Base-by-base conservation (phyloP, 2,113 vertebrate species). In the Nycticryphes semicollaris region DNA sequence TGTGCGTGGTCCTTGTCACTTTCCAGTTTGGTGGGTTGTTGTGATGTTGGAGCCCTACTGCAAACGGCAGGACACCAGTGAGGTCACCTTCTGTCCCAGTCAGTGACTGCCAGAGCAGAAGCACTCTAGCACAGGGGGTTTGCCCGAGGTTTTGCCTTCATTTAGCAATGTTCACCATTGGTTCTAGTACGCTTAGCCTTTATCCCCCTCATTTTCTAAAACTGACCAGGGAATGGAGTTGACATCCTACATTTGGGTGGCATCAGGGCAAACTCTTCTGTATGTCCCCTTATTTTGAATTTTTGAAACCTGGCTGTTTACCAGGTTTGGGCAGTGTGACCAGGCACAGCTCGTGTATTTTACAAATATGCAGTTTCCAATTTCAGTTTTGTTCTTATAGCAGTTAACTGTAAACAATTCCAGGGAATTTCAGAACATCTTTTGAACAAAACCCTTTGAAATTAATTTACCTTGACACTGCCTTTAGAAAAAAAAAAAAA, bases 31-130 rank as follows among this genome's bases (percentile, higher is more conserved):
- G 47, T 47, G 12, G 10, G 2, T 24, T 41, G 24, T 7, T 43
- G 60, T 30, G 50, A 21, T 50, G 76, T 3, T 45, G 45, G 4
- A 31, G 4, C 62, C 1, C 0, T 12, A 3, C 17, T 47, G 43
- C 1, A 0, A 12, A 2, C 0, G 1, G 35, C 45, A 14, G 66
- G 8, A 1, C n/a, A 14, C 16, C 0, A 2, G 25, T 16, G 1
- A 2, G 57, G 14, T 10, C 57, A 3, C 0, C 3, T 10, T 21
- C 39, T 12, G 9, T 53, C 47, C 30, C 5, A 2, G 51, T 28
- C 74, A 6, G 50, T 27, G 50, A 6, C 31, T 23, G 47, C 7
- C 67, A 27, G 43, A 54, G 66, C 68, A 48, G 51, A 60, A 1
- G 6, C 19, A 35, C 30, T 30, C n/a, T n/a, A n/a, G n/a, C n/a